These are phyloP conservation scores for Limnodromus scolopaceus DNA, from an alignment of 2,797 vertebrate genomes.

Conservation along the genomic window DNA sequence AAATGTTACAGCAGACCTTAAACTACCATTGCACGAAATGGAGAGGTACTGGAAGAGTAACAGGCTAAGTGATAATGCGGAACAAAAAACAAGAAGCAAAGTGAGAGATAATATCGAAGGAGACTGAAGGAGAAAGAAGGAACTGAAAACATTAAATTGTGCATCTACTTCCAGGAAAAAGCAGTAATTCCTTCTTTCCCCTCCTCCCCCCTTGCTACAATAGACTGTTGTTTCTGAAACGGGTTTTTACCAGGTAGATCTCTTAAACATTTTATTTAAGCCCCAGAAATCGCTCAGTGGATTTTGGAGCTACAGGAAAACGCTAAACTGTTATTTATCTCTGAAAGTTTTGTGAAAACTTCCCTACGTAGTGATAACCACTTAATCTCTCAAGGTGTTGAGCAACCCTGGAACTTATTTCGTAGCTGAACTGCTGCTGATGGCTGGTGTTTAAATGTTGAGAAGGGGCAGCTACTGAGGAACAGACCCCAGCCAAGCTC, in stretches of 20 bases:
- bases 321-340: neutral
- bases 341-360: neutral
- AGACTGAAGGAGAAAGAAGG: neutral
- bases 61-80: neutral
- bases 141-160: neutral
- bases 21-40: neutral
- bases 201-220: rapidly evolving
- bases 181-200: neutral
- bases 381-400: neutral
- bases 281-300: neutral
- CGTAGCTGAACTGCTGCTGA: neutral
- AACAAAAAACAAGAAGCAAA: neutral
- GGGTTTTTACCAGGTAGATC: neutral
- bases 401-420: neutral
- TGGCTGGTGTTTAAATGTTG: neutral
- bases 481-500: neutral
- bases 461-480: neutral
- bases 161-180: neutral
- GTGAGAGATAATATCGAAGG: neutral
- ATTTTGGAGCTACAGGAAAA: neutral
- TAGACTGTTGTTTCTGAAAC: neutral
- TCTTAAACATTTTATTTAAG: neutral
- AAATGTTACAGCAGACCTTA: neutral
- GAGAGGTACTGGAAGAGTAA: neutral
- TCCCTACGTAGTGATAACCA: neutral